Percentiles rank a stretch among this genome's conserved stretches.
phyloP scores from a whole-genome alignment of 2,113 vertebrate species.

The Chitala chitala region DNA sequence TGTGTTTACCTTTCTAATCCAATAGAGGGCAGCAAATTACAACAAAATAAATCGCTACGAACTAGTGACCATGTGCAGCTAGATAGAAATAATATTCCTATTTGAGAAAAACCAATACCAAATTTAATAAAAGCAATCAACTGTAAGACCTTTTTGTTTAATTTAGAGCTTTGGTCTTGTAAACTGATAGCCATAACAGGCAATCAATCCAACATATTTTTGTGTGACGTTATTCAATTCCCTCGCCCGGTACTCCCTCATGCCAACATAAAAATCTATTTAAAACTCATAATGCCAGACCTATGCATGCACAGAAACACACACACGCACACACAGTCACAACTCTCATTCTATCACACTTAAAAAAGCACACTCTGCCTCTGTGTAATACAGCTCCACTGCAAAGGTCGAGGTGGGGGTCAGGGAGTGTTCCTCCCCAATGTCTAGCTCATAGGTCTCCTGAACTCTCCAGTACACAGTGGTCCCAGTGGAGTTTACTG shows the following conservation, averaged over 20 bases:
- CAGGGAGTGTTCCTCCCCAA: background rate
- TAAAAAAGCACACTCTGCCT: background rate
- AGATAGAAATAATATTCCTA: background rate
- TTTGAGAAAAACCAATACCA: slow-evolving; percentile 10
- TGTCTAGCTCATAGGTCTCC: background rate
- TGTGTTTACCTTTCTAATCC: slow-evolving; percentile 12
- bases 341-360: too few species aligned
- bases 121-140: too few species aligned
- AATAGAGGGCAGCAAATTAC: slow-evolving; percentile 44
- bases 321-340: background rate
- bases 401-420: background rate
- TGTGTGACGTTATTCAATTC: background rate
- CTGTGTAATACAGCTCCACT: background rate
- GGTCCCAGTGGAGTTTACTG: background rate
- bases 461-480: background rate
- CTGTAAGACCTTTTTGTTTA: slow-evolving; percentile 1
- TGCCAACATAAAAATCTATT: background rate
- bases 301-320: background rate
- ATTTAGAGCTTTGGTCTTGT: background rate
- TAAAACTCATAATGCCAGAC: background rate
- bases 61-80: background rate
- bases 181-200: background rate
- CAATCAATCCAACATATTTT: slow-evolving; percentile 6
- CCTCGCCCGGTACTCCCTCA: background rate
- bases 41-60: background rate